Evolutionary conservation across 1,140 invertebrate species (phyloP), one percentile per base, ranked within the genome.

Genomic region (Ruditapes philippinarum): DNA sequence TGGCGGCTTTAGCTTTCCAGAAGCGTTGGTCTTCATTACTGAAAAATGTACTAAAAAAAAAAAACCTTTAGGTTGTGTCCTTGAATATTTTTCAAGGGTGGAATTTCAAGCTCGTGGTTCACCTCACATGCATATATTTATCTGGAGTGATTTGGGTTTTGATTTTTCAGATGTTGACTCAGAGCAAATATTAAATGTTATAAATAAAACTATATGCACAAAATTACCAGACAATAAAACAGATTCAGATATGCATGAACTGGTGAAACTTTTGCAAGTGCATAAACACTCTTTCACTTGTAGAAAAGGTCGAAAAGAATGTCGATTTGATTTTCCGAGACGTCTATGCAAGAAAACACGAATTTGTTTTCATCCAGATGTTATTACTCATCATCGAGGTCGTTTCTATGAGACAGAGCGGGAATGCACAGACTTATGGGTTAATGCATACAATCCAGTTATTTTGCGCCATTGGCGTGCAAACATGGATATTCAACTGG

Each of bases 71-170:
- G 91, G 92, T 28, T 83, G 85, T 60, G 83, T 93, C 9, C 19
- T 42, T 40, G 91, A 94, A 87, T 90, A 78, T 33, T 92, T 91
- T 90, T 94, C 91, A 78, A 88, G 94, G 42, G 94, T 96, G 76
- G 95, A 96, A 89, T 96, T 95, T 91, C 95, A 96, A 87, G 94
- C 95, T 88, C 92, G 95, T 57, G 96, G 95, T 17, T 95, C 91
- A 86, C 96, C 96, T n/a, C 95, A 96, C 92, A 70, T 95, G n/a
- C 95, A 96, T 84, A 93, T 95, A 25, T 91, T 96, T 14, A 68
- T 95, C 38, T 96, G 95, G 95, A 88, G 95, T 22, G 90, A 95
- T 86, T 90, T 49, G 19, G 45, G 45, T 49, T 49, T 49, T 49
- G 45, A 49, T 49, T 49, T 49, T 49, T 49, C 45, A 49, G 45